phyloP scores from a whole-genome alignment of 1,140 invertebrate species.

The Lasioglossum albipes region DNA sequence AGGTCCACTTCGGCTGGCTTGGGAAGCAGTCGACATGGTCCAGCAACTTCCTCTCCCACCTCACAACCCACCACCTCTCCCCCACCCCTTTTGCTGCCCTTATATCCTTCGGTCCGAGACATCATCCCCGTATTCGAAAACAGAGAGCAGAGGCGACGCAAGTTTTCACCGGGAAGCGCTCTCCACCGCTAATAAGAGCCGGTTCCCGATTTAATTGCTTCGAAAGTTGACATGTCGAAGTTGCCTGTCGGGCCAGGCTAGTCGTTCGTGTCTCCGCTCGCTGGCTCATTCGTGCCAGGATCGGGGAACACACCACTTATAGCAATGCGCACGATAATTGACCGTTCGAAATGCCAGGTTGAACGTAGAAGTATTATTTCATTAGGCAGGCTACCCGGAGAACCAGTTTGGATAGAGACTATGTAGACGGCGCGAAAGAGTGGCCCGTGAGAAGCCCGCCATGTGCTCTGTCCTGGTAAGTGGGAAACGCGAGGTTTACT shows the following conservation, averaged over 20 bases:
- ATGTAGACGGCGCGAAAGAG: constrained; percentile 62
- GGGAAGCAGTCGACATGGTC: constrained; percentile 69
- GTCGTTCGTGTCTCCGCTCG: too few species aligned
- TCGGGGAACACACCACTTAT: background rate
- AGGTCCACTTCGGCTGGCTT: constrained; percentile 69
- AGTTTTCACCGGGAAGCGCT: constrained; percentile 52
- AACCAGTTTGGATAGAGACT: constrained; percentile 49
- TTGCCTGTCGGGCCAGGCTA: too few species aligned
- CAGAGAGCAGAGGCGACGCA: constrained; percentile 47
- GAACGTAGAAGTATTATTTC: constrained; percentile 2
- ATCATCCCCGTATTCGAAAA: constrained; percentile 62
- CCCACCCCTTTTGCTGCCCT: constrained; percentile 27
- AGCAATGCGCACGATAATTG: background rate
- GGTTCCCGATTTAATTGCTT: too few species aligned
- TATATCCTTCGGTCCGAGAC: constrained; percentile 45
- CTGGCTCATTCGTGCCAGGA: too few species aligned
- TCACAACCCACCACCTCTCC: constrained; percentile 1
- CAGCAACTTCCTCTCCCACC: constrained; percentile 64
- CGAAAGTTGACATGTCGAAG: background rate
- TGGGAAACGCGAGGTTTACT: constrained; percentile 70
- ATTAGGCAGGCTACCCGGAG: constrained; percentile 19
- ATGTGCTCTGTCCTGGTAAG: constrained; percentile 61
- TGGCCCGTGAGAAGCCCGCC: constrained; percentile 65
- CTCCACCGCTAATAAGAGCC: background rate
- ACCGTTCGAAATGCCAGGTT: background rate